Base-by-base conservation (phyloP, 2,888 invertebrate species). In the Strigamia transsilvanica region DNA sequence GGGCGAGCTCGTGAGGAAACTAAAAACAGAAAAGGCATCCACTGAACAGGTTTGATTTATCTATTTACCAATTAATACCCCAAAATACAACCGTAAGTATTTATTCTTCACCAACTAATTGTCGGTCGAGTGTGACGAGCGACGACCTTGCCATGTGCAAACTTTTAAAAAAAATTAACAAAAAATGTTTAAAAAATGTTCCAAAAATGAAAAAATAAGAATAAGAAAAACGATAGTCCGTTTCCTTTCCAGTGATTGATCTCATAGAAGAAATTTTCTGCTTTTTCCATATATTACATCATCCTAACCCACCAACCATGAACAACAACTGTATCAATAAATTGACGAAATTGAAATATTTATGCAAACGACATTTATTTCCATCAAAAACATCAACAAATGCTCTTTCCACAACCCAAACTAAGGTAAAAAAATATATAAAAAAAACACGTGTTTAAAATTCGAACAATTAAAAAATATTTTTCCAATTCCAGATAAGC, bases 21-120 rank as follows among this genome's bases (percentile, higher is more conserved):
- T 95, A 84, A 96, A 96, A 89, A 90, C 93, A 84, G 92, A 92
- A 41, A 94, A 94, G 89, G 94, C 93, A 88, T 91, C 92, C 81
- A 92, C 91, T 87, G 92, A 92, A 85, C 92, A 93, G 93, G 95
- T 94, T 51, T 77, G 83, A 18, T 61, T 10, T 15, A 61, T 61
- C 9, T 21, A 6, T 61, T 2, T 21, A 18, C 3, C n/a, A 18
- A 18, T 10, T 61, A 10, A 18, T 61, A 18, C 5, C n/a, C 10
- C 6, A 61, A 61, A 61, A 10, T 61, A 34, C 7, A 7, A 34
- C 7, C 3, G 61, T 9, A 10, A 18, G 61, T 61, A 18, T 15
- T 2, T 18, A 61, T 46, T 10, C 13, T 2, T 12, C 18, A n/a
- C 10, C 2, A n/a, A 61, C 18, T 61, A 23, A 61, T 61, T 61